Base-by-base conservation (phyloP, 2,888 invertebrate species). In the Bombylius discolor region DNA sequence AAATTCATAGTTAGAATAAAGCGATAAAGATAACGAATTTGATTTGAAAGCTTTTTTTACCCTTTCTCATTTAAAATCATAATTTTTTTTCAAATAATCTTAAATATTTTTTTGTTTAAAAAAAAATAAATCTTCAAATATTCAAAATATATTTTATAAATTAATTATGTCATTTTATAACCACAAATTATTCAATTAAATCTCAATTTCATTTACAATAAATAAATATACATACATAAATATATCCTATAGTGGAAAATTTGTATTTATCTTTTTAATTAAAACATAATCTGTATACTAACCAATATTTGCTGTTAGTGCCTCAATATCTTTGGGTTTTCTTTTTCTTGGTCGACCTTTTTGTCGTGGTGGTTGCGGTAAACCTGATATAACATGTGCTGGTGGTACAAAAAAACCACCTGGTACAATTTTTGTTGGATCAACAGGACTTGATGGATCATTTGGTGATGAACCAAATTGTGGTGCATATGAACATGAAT, bases 311-410 rank as follows among this genome's bases (percentile, higher is more conserved):
- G 89, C 86, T 53, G 88, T 85, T 84, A 90, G 85, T 58, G 87
- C 81, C 68, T 90, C 90, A 65, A 90, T 81, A 71, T 91, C 90
- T 78, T 91, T 91, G 53, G 89, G 90, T 75, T 94, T 94, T 79
- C 93, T 81, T 77, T 94, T 94, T 70, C 94, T 79, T 44, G 94
- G 94, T 63, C 95, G 79, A 11, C 94, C 94, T 79, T 95, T 95
- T 74, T 93, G 93, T 64, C 92, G 79, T 7, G 91, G 89, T 64
- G 78, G 72, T 75, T 79, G 70, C 67, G 75, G 75, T 75, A 80
- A 70, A 74, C 81, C 69, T 76, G 81, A 64, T 78, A 81, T 60
- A 78, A 81, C 74, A 65, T 73, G 74, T 56, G 70, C 72, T 68
- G 65, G 70, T 76, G 76, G 68, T 81, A 78, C 68, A 79, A 78